Percentiles rank a stretch among this genome's conserved stretches.
These are phyloP conservation scores for Leucophenga varia DNA, from an alignment of 1,140 invertebrate species.

Conservation along the genomic window DNA sequence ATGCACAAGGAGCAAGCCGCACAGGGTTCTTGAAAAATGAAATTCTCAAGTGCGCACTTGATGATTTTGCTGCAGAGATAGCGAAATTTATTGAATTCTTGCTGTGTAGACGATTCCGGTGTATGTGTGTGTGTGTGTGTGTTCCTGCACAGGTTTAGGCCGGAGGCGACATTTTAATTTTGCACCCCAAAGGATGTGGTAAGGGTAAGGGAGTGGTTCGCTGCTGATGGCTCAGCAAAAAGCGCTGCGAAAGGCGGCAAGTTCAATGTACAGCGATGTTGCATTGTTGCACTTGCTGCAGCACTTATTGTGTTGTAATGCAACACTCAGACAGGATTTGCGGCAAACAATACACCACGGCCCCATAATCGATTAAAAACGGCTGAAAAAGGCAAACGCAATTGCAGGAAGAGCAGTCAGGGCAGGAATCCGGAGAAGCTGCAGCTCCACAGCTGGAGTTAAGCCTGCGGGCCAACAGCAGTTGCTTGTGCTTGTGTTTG, in stretches of 20 bases:
- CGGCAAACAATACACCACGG: constrained; percentile 21
- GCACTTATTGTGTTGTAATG: constrained; percentile 21
- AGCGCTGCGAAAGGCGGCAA: constrained; percentile 21
- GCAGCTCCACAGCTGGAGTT: not conserved
- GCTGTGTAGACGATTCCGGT: constrained; percentile 12
- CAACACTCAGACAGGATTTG: constrained; percentile 51
- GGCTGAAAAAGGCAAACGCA: constrained; percentile 29
- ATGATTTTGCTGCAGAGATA: constrained; percentile 29
- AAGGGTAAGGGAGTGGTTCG: too few relatives aligned
- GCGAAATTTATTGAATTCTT: constrained; percentile 34
- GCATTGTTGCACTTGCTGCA: constrained; percentile 12
- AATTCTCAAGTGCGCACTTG: constrained; percentile 25
- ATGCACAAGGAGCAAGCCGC: constrained; percentile 2
- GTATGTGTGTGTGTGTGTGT: too few relatives aligned
- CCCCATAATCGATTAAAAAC: constrained; percentile 46
- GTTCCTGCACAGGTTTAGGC: too few relatives aligned
- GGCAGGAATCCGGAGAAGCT: not conserved
- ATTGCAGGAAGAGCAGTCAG: not conserved
- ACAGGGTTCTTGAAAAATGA: constrained; percentile 22
- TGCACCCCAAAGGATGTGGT: constrained; percentile 8
- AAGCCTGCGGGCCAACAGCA: constrained; percentile 10
- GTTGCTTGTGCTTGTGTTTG: constrained; percentile 18
- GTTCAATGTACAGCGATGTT: constrained; percentile 44
- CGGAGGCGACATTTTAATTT: constrained; percentile 44
- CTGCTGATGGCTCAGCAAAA: constrained; percentile 32